phyloP scores from a whole-genome alignment of 2,888 invertebrate species.

The Rambutsinella grinnellia region DNA sequence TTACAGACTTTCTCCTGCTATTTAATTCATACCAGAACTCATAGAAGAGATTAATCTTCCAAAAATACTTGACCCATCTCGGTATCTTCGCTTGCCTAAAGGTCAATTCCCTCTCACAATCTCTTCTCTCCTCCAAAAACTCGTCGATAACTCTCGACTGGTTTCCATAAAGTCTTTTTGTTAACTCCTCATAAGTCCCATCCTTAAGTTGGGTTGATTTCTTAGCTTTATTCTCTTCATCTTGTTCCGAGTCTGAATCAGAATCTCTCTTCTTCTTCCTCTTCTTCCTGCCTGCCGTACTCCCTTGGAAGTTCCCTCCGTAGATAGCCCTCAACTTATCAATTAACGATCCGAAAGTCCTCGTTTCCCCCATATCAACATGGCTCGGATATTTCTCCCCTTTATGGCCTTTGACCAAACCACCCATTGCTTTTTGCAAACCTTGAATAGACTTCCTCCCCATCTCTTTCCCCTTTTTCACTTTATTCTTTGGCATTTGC shows the following conservation, averaged over 20 bases:
- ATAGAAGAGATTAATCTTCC: constrained; percentile 33
- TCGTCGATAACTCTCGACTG: not conserved
- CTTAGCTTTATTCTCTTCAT: not conserved
- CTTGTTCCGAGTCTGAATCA: not conserved
- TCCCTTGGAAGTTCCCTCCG: not conserved
- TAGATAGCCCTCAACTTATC: constrained; percentile 2
- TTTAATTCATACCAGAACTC: constrained; percentile 21
- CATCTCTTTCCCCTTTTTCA: not conserved
- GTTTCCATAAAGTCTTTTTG: constrained; percentile 14
- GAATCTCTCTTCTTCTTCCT: too few relatives aligned
- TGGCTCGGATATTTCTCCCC: constrained; percentile 18
- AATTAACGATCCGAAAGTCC: constrained; percentile 34
- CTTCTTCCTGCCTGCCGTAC: not conserved
- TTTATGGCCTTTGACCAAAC: not conserved
- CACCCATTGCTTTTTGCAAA: not conserved
- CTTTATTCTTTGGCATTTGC: constrained; percentile 6
- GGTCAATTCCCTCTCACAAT: constrained; percentile 28
- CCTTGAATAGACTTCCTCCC: not conserved
- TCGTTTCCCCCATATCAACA: too few relatives aligned
- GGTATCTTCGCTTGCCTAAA: constrained; percentile 28
- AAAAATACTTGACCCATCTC: constrained; percentile 14
- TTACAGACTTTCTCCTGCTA: not conserved
- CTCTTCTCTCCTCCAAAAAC: constrained; percentile 8
- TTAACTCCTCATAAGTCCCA: constrained; percentile 4
- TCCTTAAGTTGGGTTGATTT: not conserved